Evolutionary conservation across 2,888 invertebrate species (phyloP), one percentile per base, ranked within the genome.

Genomic region (Thyatira batis): DNA sequence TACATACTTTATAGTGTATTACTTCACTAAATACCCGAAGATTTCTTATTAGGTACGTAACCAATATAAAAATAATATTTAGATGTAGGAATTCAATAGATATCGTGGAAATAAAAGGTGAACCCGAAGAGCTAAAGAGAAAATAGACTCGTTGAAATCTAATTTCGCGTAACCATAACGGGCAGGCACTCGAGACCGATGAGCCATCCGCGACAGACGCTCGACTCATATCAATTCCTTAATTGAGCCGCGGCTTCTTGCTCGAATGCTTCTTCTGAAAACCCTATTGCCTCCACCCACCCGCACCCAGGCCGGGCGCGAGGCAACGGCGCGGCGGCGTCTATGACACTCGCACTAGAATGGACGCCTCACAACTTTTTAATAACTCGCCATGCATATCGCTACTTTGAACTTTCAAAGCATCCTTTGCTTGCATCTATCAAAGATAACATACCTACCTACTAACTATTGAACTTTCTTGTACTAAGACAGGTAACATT

Each of bases 121-220:
- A 77, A 78, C 69, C 70, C 76, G 72, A n/a, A n/a, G 78, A 73
- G 76, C 77, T 73, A 76, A 70, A 77, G 82, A 84, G 84, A 88
- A 89, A 88, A 85, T 81, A 74, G 87, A 85, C 90, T 92, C 82
- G 88, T 92, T 92, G 87, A 92, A 91, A 92, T 92, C 92, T 92
- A 92, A 92, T 92, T 92, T 92, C 89, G 86, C 92, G 89, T 85
- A 84, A 87, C 85, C 88, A 85, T 85, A 89, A 89, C 87, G 84
- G 84, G 81, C 84, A 82, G 80, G 71, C 85, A 82, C 91, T 91
- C 74, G 84, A 91, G 78, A 72, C 71, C 87, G 88, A 92, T 87
- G 91, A 90, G 90, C 91, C 79, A 89, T 91, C 91, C 82, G 76
- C 86, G 80, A 77, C 92, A 92, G 92, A 84, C 87, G 80, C 84